Percentiles rank a stretch among this genome's conserved stretches.
These are phyloP conservation scores for Protobothrops mucrosquamatus DNA, from an alignment of 2,113 vertebrate genomes.

Conservation along the genomic window DNA sequence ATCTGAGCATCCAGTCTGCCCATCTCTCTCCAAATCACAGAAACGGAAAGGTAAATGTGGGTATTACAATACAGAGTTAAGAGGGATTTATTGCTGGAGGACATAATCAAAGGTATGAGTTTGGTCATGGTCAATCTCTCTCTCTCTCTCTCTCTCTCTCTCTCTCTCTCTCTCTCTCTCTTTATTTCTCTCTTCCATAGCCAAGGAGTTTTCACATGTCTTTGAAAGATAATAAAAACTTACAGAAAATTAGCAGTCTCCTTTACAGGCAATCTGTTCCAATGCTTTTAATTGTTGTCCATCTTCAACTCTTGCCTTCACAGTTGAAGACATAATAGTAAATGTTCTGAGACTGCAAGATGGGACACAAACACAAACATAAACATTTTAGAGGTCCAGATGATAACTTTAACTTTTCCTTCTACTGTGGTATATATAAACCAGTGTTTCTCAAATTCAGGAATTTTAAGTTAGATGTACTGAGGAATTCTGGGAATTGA, in stretches of 20 bases:
- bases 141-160: background rate
- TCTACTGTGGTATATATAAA: background rate
- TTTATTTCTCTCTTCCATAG: background rate
- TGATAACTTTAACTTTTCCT: background rate
- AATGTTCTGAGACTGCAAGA: background rate
- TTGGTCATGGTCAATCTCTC: background rate
- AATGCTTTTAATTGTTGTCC: background rate
- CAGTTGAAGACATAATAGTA: background rate
- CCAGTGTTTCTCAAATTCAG: background rate
- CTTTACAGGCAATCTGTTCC: background rate
- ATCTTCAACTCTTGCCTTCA: background rate
- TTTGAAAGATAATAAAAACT: background rate
- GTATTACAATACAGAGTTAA: background rate
- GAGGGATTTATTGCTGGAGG: background rate
- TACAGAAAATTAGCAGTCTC: background rate
- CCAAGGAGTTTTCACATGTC: background rate
- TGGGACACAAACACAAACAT: background rate
- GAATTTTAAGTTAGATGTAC: background rate
- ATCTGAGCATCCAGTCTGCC: slow-evolving; percentile 51
- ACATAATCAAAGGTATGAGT: background rate
- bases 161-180: background rate
- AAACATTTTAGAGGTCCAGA: background rate
- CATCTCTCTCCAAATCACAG: slow-evolving; percentile 50
- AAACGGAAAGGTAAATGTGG: slow-evolving; percentile 56
- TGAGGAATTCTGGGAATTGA: background rate